Percentiles rank a stretch among this genome's conserved stretches.
Conservation (phyloP, 2,797 vertebrate species). For the Chelonia mydas region DNA sequence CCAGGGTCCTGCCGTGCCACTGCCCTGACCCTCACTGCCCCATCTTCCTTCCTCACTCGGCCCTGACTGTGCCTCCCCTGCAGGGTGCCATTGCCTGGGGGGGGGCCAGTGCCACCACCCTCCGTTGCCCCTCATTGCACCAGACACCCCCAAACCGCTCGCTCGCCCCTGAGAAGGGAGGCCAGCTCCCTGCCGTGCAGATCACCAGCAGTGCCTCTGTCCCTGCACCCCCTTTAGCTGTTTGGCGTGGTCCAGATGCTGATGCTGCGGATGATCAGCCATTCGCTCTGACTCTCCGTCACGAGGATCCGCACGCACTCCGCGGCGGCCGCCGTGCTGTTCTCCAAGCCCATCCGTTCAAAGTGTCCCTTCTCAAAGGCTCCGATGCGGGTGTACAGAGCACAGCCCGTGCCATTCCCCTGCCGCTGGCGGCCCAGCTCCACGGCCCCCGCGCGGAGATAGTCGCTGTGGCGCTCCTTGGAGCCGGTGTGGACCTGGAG, state of each 20-base stretch:
- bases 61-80: not conserved
- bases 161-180: fast-evolving
- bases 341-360: slow-evolving; percentile 60
- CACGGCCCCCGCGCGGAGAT: slow-evolving; percentile 80
- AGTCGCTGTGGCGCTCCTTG: slow-evolving; percentile 51
- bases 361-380: slow-evolving; percentile 81
- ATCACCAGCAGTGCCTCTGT: not conserved
- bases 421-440: slow-evolving; percentile 78
- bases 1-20: not conserved
- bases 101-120: not conserved
- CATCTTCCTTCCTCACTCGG: not conserved
- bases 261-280: slow-evolving; percentile 85
- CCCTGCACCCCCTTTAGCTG: not conserved
- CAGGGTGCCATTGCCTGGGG: not conserved
- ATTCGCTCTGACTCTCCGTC: slow-evolving; percentile 80
- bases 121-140: not conserved
- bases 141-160: not conserved
- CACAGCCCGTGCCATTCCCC: slow-evolving; percentile 56
- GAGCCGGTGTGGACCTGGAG: slow-evolving; percentile 84
- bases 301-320: slow-evolving; percentile 86
- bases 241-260: slow-evolving; percentile 73
- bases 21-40: not conserved
- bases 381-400: slow-evolving; percentile 79
- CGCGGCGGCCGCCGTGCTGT: not conserved
- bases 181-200: fast-evolving